Evolutionary conservation across 2,888 invertebrate species (phyloP), one percentile per base, ranked within the genome.

Genomic region (Parasteatoda lunata): DNA sequence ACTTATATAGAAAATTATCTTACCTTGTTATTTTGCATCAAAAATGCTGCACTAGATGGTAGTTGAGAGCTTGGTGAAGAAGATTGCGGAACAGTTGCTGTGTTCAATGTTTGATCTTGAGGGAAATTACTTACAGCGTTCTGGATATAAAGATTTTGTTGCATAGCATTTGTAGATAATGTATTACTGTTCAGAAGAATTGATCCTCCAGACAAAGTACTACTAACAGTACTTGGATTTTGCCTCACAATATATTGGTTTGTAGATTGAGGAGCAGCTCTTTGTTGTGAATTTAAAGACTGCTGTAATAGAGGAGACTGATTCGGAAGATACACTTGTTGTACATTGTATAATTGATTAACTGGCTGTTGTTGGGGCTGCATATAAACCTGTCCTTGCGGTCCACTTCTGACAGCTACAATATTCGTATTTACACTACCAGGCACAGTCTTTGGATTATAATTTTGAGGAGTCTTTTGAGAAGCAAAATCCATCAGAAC

Each of bases 21-120:
- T n/a, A 80, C 80, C 80, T 72, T 79, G 49, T 65, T 80, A 68
- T 66, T 80, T 73, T 65, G 73, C 80, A 80, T 73, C 1, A 73
- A 15, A 72, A 73, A 54, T 52, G 66, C 65, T 13, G 64, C 48
- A 64, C 59, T 78, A 7, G 64, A 30, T n/a, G 72, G 13, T 7
- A 48, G 48, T 66, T 80, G 72, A n/a, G 48, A 47, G 6, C 47
- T 51, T 66, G 73, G 13, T 72, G 80, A 54, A 72, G 59, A 8
- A 11, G 30, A 30, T 49, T 65, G 52, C n/a, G 15, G 80, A 7
- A 45, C 4, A 48, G 52, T 59, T 7, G 47, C 8, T 8, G 81
- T 30, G 66, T 54, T 73, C 30, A 49, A 81, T 47, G 72, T 11
- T 51, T 72, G 79, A 71, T 77, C 77, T 47, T 80, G 80, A 9